Evolutionary conservation across 2,113 vertebrate genomes (phyloP).

Genomic region (Pica pica): DNA sequence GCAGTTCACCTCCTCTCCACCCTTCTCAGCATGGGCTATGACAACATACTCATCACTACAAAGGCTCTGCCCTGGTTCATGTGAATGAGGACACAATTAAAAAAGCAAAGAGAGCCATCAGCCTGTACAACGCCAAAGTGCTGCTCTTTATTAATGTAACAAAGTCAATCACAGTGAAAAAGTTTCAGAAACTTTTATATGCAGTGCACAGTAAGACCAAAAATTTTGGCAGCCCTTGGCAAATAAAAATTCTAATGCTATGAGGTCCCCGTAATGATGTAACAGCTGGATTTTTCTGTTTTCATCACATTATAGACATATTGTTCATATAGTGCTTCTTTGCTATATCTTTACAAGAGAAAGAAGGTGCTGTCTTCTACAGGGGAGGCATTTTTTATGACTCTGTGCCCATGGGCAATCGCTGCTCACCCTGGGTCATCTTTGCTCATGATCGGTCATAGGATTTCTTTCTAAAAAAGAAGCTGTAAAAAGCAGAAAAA

Average conservation of each 20-base stretch:
- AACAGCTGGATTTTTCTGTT: neutral
- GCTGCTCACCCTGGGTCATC: neutral
- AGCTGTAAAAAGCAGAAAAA: slow-evolving; percentile 10
- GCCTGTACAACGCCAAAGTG: neutral
- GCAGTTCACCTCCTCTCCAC: neutral
- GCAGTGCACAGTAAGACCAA: neutral
- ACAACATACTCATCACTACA: accelerated
- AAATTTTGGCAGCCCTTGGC: neutral
- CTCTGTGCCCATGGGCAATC: neutral
- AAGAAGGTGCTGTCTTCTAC: neutral
- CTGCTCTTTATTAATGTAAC: neutral
- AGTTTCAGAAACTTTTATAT: neutral
- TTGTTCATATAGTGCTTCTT: neutral
- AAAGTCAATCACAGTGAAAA: neutral
- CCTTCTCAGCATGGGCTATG: neutral
- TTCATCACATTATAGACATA: neutral
- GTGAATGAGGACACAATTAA: neutral
- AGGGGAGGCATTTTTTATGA: neutral
- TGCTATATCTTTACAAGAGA: neutral
- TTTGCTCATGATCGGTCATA: neutral
- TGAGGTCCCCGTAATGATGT: neutral
- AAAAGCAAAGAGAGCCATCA: neutral
- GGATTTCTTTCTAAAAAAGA: slow-evolving; percentile 36
- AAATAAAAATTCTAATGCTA: neutral
- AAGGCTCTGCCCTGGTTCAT: neutral